Conservation (phyloP, 2,888 invertebrate genomes). For the Acleris emargana region DNA sequence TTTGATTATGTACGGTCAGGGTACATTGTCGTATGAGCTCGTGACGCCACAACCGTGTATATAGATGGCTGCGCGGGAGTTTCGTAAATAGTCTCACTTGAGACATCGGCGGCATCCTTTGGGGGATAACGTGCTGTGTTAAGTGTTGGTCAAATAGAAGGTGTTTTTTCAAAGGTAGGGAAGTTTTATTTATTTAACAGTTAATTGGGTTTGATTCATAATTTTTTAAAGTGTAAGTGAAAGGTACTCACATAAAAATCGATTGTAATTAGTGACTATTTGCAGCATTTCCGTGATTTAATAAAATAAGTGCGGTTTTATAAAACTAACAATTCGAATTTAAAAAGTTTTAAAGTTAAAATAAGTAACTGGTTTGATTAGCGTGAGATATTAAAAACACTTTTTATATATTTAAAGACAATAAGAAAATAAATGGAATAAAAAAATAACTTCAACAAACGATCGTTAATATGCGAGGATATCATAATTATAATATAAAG, state of each 20-base stretch:
- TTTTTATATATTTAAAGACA: neutral
- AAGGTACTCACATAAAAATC: neutral
- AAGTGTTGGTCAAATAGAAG: conserved; percentile 19
- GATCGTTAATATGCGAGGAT: too few relatives aligned
- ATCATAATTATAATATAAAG: too few relatives aligned
- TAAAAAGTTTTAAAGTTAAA: too few relatives aligned
- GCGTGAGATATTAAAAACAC: too few relatives aligned
- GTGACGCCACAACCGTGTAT: conserved; percentile 71
- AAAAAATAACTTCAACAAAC: neutral
- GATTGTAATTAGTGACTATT: neutral
- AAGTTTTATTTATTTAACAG: conserved; percentile 31
- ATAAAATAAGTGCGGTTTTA: neutral
- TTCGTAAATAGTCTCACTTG: conserved; percentile 65
- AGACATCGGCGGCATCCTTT: conserved; percentile 60
- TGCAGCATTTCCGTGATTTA: neutral
- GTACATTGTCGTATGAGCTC: conserved; percentile 23
- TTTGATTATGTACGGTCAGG: conserved; percentile 20
- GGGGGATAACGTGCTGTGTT: conserved; percentile 46
- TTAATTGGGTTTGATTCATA: neutral
- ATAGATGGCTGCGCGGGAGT: conserved; percentile 70
- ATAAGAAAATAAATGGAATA: neutral
- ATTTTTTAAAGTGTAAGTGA: conserved; percentile 15
- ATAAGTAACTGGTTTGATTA: too few relatives aligned
- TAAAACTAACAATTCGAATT: neutral
- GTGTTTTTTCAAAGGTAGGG: conserved; percentile 47